A percentile compares a stretch with the other conserved stretches of the same genome.
Evolutionary conservation across 2,888 invertebrate genomes (phyloP).

Genomic region (Morpho helenor): DNA sequence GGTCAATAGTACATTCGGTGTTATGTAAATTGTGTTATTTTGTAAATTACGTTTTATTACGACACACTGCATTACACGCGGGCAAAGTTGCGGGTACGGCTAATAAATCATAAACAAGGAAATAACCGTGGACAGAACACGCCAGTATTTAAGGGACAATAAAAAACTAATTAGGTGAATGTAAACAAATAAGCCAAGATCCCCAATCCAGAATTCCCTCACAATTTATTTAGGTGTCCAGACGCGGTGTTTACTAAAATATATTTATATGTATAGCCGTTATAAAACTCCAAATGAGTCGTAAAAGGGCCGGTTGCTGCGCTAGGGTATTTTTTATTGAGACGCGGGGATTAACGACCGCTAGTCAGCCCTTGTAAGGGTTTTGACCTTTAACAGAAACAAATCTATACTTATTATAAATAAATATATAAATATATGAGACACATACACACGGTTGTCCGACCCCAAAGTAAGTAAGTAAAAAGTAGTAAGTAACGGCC

Average conservation of each 20-base stretch:
- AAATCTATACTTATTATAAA: slow-evolving; percentile 26
- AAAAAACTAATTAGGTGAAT: slow-evolving; percentile 26
- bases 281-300: slow-evolving; percentile 55
- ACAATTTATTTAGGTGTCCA: slow-evolving; percentile 31
- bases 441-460: too few relatives aligned
- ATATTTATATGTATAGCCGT: slow-evolving; percentile 37
- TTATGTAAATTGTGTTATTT: too few relatives aligned
- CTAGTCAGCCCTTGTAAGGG: slow-evolving; percentile 42
- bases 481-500: too few relatives aligned
- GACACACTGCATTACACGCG: too few relatives aligned
- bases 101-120: slow-evolving; percentile 2
- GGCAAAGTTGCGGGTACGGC: not conserved
- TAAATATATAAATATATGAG: too few relatives aligned
- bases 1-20: too few relatives aligned
- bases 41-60: too few relatives aligned
- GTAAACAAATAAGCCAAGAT: slow-evolving; percentile 20
- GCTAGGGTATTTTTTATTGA: slow-evolving; percentile 62
- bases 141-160: slow-evolving; percentile 16
- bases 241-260: slow-evolving; percentile 32
- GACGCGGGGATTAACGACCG: slow-evolving; percentile 53
- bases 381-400: slow-evolving; percentile 59
- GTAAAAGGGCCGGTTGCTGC: slow-evolving; percentile 51
- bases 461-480: too few relatives aligned
- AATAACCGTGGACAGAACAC: slow-evolving; percentile 6
- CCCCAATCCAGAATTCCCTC: slow-evolving; percentile 16